A percentile compares a stretch with the other conserved stretches of the same genome.
These are phyloP conservation scores for Melanotaenia nigrans DNA, from an alignment of 2,797 vertebrate species.

Conservation along the genomic window DNA sequence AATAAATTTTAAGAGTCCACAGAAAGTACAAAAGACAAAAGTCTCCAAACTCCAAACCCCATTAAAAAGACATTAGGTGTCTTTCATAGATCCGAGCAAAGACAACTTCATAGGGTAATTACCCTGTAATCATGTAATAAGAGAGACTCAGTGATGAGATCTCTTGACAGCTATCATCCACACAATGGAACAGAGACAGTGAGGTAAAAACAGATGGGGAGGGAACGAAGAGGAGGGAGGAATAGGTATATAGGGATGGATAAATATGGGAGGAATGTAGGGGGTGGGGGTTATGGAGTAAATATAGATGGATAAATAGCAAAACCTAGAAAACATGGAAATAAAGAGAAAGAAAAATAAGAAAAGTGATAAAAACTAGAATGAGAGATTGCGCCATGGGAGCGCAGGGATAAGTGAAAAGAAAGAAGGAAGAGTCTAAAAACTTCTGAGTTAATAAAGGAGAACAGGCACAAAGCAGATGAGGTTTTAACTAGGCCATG, in stretches of 20 bases:
- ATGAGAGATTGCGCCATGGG: slow-evolving; percentile 5
- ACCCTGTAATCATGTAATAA: slow-evolving; percentile 76
- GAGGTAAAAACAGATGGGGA: slow-evolving; percentile 31
- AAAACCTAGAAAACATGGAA: slow-evolving; percentile 13
- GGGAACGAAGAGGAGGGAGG: slow-evolving; percentile 2
- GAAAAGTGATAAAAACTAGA: slow-evolving; percentile 5
- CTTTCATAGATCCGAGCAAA: slow-evolving; percentile 72
- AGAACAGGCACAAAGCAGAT: slow-evolving; percentile 60
- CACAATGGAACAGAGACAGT: slow-evolving; percentile 52
- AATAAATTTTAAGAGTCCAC: slow-evolving; percentile 60
- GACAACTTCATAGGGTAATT: slow-evolving; percentile 77
- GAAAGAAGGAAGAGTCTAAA: slow-evolving; percentile 38
- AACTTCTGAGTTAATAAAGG: slow-evolving; percentile 60
- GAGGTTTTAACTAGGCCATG: slow-evolving; percentile 73
- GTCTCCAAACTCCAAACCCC: slow-evolving; percentile 69
- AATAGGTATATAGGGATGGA: slow-evolving; percentile 42
- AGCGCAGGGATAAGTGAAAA: slow-evolving; percentile 18
- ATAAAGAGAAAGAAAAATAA: background rate
- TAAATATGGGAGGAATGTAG: slow-evolving; percentile 22
- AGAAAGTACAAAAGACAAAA: slow-evolving; percentile 62
- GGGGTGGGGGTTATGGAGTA: slow-evolving; percentile 1
- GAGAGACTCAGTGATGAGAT: slow-evolving; percentile 71
- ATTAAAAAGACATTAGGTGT: slow-evolving; percentile 78
- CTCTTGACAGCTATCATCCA: slow-evolving; percentile 72
- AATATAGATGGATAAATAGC: slow-evolving; percentile 28